phyloP scores from a whole-genome alignment of 35 echinoderm and acorn worm genomes.

The Ophiothrix spiculata region DNA sequence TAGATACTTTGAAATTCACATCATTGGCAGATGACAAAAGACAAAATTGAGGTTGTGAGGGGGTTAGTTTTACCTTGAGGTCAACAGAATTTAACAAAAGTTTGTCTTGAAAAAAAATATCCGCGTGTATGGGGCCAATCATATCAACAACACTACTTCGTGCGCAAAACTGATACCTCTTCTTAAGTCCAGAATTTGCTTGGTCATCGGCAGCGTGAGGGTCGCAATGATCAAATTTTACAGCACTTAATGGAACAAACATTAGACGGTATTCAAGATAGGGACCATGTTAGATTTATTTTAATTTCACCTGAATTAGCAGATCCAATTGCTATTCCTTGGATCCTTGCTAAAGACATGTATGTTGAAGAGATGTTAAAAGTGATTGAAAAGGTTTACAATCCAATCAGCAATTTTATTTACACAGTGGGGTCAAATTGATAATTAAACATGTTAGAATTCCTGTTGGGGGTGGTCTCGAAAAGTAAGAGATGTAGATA shows the following conservation, averaged over 20 bases:
- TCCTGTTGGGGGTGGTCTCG: conserved; percentile 7
- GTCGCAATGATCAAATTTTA: neutral
- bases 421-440: conserved; percentile 21
- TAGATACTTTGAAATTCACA: conserved; percentile 35
- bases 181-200: conserved; percentile 21
- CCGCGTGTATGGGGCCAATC: conserved; percentile 2
- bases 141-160: conserved; percentile 6
- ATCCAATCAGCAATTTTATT: conserved; percentile 35
- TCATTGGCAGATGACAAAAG: conserved; percentile 2
- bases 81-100: conserved; percentile 12
- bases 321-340: conserved; percentile 41
- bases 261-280: conserved; percentile 3
- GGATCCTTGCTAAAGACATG: conserved; percentile 37
- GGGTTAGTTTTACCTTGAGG: conserved; percentile 19
- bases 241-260: conserved; percentile 8
- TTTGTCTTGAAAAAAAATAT: conserved; percentile 49
- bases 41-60: conserved; percentile 20
- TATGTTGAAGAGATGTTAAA: conserved; percentile 31
- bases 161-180: neutral
- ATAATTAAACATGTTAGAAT: conserved; percentile 47
- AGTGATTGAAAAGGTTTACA: conserved; percentile 42
- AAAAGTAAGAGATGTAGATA: neutral
- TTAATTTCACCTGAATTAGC: conserved; percentile 31
- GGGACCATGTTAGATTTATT: conserved; percentile 34
- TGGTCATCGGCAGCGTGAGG: neutral